These are phyloP conservation scores for Lanius collurio DNA, from an alignment of 2,113 vertebrate species.

Conservation along the genomic window DNA sequence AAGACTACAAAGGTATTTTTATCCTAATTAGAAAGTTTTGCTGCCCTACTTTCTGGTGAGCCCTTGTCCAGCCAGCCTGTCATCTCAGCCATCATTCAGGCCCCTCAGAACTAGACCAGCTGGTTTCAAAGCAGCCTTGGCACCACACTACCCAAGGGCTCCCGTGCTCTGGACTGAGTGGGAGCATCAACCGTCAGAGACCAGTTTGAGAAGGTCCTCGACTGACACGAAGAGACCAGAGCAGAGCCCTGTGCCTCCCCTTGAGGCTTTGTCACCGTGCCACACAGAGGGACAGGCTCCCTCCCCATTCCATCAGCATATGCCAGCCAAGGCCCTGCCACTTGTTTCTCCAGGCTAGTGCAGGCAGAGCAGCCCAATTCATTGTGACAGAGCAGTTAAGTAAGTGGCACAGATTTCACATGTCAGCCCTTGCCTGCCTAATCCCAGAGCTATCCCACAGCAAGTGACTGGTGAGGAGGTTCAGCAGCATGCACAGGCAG, in stretches of 20 bases:
- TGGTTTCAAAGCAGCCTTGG: slow-evolving; percentile 10
- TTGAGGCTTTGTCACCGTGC: neutral
- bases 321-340: neutral
- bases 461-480: neutral
- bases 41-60: neutral
- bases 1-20: slow-evolving; percentile 41
- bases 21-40: slow-evolving; percentile 36
- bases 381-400: slow-evolving; percentile 34
- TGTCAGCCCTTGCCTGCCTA: slow-evolving; percentile 8
- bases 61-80: slow-evolving; percentile 8
- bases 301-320: neutral
- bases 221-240: neutral
- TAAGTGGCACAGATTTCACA: slow-evolving; percentile 49
- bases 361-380: neutral
- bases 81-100: neutral
- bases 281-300: fast-evolving
- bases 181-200: slow-evolving; percentile 9
- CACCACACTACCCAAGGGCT: neutral
- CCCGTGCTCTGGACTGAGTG: neutral
- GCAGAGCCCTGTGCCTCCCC: neutral
- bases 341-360: neutral
- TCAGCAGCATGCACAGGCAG: neutral
- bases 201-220: neutral
- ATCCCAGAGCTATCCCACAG: neutral
- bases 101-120: slow-evolving; percentile 5